A percentile compares a stretch with the other conserved stretches of the same genome.
Conservation (phyloP, 1,140 invertebrate species). For the Diabrotica undecimpunctata region DNA sequence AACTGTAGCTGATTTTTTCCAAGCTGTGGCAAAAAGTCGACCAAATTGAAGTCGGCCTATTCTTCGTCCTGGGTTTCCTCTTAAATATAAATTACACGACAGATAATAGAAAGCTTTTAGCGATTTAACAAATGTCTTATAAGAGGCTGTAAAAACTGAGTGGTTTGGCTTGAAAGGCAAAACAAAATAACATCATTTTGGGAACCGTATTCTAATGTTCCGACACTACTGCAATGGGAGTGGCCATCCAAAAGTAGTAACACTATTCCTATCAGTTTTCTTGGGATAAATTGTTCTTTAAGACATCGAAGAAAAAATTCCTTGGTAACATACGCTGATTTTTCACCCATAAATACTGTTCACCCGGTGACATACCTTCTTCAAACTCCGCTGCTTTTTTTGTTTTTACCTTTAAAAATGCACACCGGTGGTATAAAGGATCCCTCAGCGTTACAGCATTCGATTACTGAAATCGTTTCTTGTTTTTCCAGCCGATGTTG, state of each 20-base stretch:
- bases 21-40: neutral
- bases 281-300: no score
- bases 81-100: neutral
- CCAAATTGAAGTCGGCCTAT: neutral
- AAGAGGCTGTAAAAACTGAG: conserved; percentile 39
- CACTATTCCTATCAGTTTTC: no score
- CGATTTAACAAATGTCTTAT: conserved; percentile 16
- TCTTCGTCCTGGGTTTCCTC: neutral
- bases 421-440: no score
- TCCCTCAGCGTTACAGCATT: conserved; percentile 30
- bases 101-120: conserved; percentile 13
- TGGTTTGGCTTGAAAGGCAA: conserved; percentile 36
- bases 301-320: no score
- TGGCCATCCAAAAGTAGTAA: conserved; percentile 40
- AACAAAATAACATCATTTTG: conserved; percentile 19
- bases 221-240: conserved; percentile 32
- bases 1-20: neutral
- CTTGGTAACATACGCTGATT: conserved; percentile 44
- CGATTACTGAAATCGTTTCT: conserved; percentile 35
- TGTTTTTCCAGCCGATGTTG: conserved; percentile 31
- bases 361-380: conserved; percentile 31
- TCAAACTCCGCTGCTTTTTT: no score
- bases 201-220: conserved; percentile 27
- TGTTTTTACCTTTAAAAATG: no score
- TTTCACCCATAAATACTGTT: conserved; percentile 42